Conservation (phyloP, 2,113 vertebrate genomes). For the Motacilla alba region DNA sequence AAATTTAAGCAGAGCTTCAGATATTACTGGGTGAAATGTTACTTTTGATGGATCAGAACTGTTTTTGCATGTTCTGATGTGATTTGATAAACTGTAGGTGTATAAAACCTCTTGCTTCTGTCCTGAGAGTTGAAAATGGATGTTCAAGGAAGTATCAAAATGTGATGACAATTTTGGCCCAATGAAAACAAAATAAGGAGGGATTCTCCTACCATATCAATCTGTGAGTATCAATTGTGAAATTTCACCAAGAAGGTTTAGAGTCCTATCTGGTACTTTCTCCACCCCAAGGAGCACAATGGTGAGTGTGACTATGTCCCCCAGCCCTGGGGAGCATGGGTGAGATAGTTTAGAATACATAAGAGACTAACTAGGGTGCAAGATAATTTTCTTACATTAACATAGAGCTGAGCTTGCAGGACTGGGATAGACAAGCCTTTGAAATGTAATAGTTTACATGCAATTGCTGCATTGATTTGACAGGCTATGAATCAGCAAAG, state of each 20-base stretch:
- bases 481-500: slow-evolving; percentile 37
- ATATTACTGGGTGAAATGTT: background rate
- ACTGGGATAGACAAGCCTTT: background rate
- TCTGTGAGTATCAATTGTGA: background rate
- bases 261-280: background rate
- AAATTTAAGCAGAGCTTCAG: background rate
- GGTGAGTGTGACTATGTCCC: accelerated
- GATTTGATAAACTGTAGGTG: background rate
- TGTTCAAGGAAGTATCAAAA: background rate
- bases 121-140: background rate
- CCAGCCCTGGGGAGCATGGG: background rate
- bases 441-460: background rate
- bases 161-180: background rate
- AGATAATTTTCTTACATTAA: background rate
- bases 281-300: background rate
- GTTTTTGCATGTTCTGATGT: background rate
- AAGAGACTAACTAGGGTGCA: background rate
- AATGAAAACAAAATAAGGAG: background rate
- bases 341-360: background rate
- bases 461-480: background rate
- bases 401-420: background rate
- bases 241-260: background rate
- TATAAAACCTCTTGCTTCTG: background rate
- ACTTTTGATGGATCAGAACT: background rate
- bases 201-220: background rate